Percentiles rank a stretch among this genome's conserved stretches.
These are phyloP conservation scores for Drosophila mercatorum DNA, from an alignment of 2,888 invertebrate species.

Conservation along the genomic window DNA sequence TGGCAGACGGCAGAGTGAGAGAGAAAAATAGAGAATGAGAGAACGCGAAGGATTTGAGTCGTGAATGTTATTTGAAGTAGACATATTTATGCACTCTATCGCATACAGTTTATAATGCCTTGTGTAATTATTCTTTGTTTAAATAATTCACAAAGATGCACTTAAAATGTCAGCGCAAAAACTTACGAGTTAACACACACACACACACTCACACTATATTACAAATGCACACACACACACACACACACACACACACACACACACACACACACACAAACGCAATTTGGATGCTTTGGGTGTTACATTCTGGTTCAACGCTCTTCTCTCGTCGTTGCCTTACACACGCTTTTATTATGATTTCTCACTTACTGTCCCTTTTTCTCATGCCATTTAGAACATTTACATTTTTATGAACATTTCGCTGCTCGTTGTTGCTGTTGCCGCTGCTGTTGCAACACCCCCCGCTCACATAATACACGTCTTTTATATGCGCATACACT, in stretches of 20 bases:
- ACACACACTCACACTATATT: background rate
- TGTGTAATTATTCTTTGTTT: conserved; percentile 79
- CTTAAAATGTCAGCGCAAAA: conserved; percentile 77
- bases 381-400: conserved; percentile 69
- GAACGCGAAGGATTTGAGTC: background rate
- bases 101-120: conserved; percentile 69
- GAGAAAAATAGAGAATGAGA: too few species aligned
- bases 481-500: conserved; percentile 78
- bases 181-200: conserved; percentile 35
- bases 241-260: conserved; percentile 5
- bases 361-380: conserved; percentile 47
- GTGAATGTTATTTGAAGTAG: conserved; percentile 20
- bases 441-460: conserved; percentile 9
- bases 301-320: conserved; percentile 30
- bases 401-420: conserved; percentile 78
- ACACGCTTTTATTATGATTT: conserved; percentile 59
- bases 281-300: conserved; percentile 52
- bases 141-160: conserved; percentile 79
- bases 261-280: background rate
- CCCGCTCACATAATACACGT: conserved; percentile 65
- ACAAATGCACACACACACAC: background rate
- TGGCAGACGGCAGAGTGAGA: background rate
- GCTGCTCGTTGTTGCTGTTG: conserved; percentile 45
- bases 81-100: conserved; percentile 66
- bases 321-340: conserved; percentile 21